Conservation (phyloP, 1,140 invertebrate genomes). For the Leptinotarsa texana region DNA sequence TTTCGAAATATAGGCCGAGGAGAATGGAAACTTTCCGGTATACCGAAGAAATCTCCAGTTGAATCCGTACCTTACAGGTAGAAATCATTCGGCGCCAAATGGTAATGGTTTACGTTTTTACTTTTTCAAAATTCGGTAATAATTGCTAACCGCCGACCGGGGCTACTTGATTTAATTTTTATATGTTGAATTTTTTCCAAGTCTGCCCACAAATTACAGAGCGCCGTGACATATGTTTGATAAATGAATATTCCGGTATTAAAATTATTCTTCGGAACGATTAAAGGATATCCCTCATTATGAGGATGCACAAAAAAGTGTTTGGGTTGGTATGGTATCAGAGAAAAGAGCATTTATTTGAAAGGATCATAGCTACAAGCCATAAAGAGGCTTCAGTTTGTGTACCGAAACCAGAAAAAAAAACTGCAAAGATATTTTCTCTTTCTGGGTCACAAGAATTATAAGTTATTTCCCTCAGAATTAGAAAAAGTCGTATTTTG, state of each 20-base stretch:
- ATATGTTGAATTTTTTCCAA: slow-evolving; percentile 33
- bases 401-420: too few relatives aligned
- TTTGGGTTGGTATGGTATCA: neutral
- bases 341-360: too few relatives aligned
- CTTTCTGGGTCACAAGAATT: too few relatives aligned
- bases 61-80: slow-evolving; percentile 28
- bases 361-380: too few relatives aligned
- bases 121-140: slow-evolving; percentile 41
- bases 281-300: neutral
- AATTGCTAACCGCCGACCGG: slow-evolving; percentile 31
- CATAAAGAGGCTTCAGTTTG: too few relatives aligned
- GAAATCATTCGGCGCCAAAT: slow-evolving; percentile 39
- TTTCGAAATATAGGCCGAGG: slow-evolving; percentile 2
- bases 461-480: too few relatives aligned
- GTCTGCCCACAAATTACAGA: slow-evolving; percentile 39
- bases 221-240: slow-evolving; percentile 39
- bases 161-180: slow-evolving; percentile 38
- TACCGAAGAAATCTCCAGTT: slow-evolving; percentile 19
- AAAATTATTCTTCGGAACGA: neutral
- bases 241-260: slow-evolving; percentile 40
- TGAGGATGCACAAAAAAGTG: neutral
- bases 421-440: too few relatives aligned
- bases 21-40: slow-evolving; percentile 13
- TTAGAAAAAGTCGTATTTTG: too few relatives aligned
- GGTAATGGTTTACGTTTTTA: slow-evolving; percentile 38